A percentile compares a stretch with the other conserved stretches of the same genome.
These are phyloP conservation scores for Nephrotoma appendiculata DNA, from an alignment of 2,888 invertebrate species.

Conservation along the genomic window DNA sequence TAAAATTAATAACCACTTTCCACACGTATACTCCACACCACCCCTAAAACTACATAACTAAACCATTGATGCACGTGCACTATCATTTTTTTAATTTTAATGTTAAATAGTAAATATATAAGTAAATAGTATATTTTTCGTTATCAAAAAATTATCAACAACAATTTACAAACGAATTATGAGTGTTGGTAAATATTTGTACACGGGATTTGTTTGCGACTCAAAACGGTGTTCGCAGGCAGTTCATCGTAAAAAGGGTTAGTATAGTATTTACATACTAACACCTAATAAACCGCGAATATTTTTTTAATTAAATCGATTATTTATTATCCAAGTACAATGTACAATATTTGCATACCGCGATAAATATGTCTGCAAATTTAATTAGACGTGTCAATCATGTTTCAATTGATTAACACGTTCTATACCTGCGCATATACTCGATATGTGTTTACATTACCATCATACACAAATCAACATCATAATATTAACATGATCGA, in stretches of 20 bases:
- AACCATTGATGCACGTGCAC: background rate
- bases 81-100: background rate
- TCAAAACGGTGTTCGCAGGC: background rate
- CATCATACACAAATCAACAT: background rate
- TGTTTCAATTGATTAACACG: background rate
- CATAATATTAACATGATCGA: background rate
- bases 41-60: background rate
- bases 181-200: background rate
- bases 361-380: background rate
- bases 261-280: too few species aligned
- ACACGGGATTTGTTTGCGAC: background rate
- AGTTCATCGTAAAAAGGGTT: background rate
- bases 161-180: background rate
- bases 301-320: background rate
- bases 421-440: background rate
- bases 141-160: background rate
- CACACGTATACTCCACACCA: background rate
- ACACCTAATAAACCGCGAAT: background rate
- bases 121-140: background rate
- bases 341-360: background rate
- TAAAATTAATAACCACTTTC: background rate
- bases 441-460: background rate
- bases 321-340: background rate
- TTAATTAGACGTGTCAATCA: background rate
- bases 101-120: background rate